Percentiles rank a stretch among this genome's conserved stretches.
Evolutionary conservation across 2,797 vertebrate species (phyloP).

Genomic region (Acanthopagrus latus): DNA sequence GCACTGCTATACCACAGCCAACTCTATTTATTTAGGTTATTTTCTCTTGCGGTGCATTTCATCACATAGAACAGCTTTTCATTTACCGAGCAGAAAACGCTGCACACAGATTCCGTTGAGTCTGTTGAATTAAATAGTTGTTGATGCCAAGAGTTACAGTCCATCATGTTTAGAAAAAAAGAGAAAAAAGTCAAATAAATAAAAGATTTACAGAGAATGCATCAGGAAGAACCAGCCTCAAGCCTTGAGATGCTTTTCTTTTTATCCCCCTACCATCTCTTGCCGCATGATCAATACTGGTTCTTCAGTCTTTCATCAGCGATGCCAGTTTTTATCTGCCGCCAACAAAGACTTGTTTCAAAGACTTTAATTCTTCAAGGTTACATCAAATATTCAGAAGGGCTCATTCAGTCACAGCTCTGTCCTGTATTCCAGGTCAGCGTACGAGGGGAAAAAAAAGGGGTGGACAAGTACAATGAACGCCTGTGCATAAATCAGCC

Average conservation of each 20-base stretch:
- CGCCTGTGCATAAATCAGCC: conserved; percentile 32
- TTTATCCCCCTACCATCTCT: conserved; percentile 26
- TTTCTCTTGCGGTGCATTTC: conserved; percentile 67
- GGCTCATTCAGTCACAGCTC: conserved; percentile 42
- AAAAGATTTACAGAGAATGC: conserved; percentile 30
- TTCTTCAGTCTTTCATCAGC: conserved; percentile 47
- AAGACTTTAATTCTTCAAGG: conserved; percentile 41
- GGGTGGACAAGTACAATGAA: conserved; percentile 9
- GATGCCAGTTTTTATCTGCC: conserved; percentile 37
- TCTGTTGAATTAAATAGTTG: conserved; percentile 44
- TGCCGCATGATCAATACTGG: conserved; percentile 48
- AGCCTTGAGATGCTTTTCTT: conserved; percentile 17
- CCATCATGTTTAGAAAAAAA: conserved; percentile 22
- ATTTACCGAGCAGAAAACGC: conserved; percentile 15
- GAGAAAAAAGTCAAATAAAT: conserved; percentile 7
- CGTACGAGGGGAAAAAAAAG: background rate
- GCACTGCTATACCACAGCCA: conserved; percentile 48
- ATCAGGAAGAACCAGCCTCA: conserved; percentile 31
- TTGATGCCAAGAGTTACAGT: conserved; percentile 31
- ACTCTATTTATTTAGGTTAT: conserved; percentile 52
- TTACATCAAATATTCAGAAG: conserved; percentile 53
- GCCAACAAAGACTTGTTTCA: conserved; percentile 34
- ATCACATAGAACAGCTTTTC: conserved; percentile 56
- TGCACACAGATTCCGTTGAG: conserved; percentile 28
- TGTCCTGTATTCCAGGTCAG: conserved; percentile 59